Base-by-base conservation (phyloP, 2,113 vertebrate genomes). In the Mola mola region DNA sequence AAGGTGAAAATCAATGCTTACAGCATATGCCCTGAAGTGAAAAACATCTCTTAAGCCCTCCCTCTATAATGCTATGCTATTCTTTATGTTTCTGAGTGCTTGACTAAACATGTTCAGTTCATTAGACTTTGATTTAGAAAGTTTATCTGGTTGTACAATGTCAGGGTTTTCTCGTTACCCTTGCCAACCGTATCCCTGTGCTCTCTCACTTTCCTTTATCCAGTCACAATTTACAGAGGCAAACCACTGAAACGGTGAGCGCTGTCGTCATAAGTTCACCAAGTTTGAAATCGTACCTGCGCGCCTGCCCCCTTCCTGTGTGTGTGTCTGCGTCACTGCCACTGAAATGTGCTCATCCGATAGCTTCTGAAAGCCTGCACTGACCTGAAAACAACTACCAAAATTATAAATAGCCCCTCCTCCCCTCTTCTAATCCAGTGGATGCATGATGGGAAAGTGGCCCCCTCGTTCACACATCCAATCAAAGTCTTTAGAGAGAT, bases 401-500 rank as follows among this genome's bases (percentile, higher is more conserved):
- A 89, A 89, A 87, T 88, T 76, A 82, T 87, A 87, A 90, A 82
- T 83, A 79, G 70, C 79, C 64, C 50, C 20, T 49, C 51, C 62
- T 51, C 34, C 41, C 24, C 20, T 41, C 31, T 46, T 81, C 72
- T 68, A 83, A 85, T 85, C 77, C 71, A 74, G 66, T 48, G 47
- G 68, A 66, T 67, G 82, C 83, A 82, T 56, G 81, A 84, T 91
- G 87, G 85, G 90, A 92, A 91, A 88, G 86, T 80, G 70, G 71
- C 75, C 66, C 81, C 72, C 66, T 66, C 49, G 53, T 88, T 84
- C 84, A 81, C 72, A 85, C 90, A 82, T 75, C 83, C 89, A 91
- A 91, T 90, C 90, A 90, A 68, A 79, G 84, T 88, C 85, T 90
- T 79, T 80, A 73, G 72, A 77, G 71, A 90, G 90, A 92, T 93